Evolutionary conservation across 2,888 invertebrate genomes (phyloP).

Genomic region (Drosophila emarginata): DNA sequence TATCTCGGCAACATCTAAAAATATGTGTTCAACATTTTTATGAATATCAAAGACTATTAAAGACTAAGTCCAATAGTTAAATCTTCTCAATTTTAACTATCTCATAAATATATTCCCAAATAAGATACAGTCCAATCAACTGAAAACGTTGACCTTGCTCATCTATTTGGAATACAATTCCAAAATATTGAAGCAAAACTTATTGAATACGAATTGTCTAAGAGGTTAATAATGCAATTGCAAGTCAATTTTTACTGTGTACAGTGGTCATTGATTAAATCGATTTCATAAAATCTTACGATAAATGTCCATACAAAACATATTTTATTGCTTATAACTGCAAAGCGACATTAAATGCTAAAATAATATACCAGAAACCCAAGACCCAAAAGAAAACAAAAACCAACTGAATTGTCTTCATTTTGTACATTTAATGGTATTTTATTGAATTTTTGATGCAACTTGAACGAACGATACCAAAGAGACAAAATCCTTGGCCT

Average conservation of each 20-base stretch:
- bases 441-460: slow-evolving; percentile 78
- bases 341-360: slow-evolving; percentile 80
- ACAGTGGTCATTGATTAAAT: background rate
- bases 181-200: slow-evolving; percentile 22
- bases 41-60: no score
- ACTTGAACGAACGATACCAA: slow-evolving; percentile 52
- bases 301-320: slow-evolving; percentile 71
- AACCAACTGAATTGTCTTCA: slow-evolving; percentile 71
- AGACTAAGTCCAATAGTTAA: no score
- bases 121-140: background rate
- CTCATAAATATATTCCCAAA: background rate
- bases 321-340: slow-evolving; percentile 77
- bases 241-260: slow-evolving; percentile 48
- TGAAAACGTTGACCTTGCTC: background rate
- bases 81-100: background rate
- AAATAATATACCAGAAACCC: slow-evolving; percentile 53
- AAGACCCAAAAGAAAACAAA: slow-evolving; percentile 38
- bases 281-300: slow-evolving; percentile 75
- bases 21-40: no score
- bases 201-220: slow-evolving; percentile 17
- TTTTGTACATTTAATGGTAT: slow-evolving; percentile 80
- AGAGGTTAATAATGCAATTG: slow-evolving; percentile 36
- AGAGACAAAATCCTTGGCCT: slow-evolving; percentile 44
- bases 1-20: no score
- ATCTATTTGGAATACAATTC: background rate